phyloP scores from a whole-genome alignment of 2,888 invertebrate species.

The Amphipyra tragopoginis region DNA sequence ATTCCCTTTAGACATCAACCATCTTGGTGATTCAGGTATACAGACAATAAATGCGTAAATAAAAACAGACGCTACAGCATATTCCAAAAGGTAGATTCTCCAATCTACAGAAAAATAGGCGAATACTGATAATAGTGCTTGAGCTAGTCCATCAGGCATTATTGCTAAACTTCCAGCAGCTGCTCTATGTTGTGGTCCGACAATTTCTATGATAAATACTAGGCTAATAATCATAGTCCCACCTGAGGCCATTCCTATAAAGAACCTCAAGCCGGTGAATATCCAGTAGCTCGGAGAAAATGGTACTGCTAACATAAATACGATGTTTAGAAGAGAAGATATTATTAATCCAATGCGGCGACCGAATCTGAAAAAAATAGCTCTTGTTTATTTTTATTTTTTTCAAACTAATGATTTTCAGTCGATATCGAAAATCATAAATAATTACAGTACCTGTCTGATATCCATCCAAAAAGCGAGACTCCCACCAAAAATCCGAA shows the following conservation, averaged over 20 bases:
- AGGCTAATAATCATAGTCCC: slow-evolving; percentile 91
- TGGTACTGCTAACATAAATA: slow-evolving; percentile 91
- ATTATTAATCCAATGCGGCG: slow-evolving; percentile 90
- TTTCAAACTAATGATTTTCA: no score
- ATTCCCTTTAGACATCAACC: slow-evolving; percentile 72
- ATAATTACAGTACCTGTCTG: slow-evolving; percentile 67
- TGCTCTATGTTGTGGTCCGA: slow-evolving; percentile 87
- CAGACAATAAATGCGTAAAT: slow-evolving; percentile 63
- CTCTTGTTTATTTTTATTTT: background rate
- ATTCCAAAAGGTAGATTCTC: slow-evolving; percentile 66
- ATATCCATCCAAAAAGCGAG: slow-evolving; percentile 75
- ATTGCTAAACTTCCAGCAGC: slow-evolving; percentile 66
- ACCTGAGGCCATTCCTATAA: slow-evolving; percentile 92
- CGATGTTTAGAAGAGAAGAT: slow-evolving; percentile 91
- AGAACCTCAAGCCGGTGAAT: slow-evolving; percentile 91
- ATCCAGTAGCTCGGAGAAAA: slow-evolving; percentile 89
- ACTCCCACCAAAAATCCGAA: slow-evolving; percentile 71
- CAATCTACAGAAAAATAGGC: slow-evolving; percentile 71
- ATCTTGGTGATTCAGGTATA: slow-evolving; percentile 75
- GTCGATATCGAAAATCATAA: no score
- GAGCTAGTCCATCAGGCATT: slow-evolving; percentile 69
- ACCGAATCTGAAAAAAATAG: slow-evolving; percentile 67
- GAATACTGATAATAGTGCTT: slow-evolving; percentile 68
- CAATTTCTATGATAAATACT: slow-evolving; percentile 90
- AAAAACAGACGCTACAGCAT: slow-evolving; percentile 59